Conservation (phyloP, 1,140 invertebrate species). For the Protaetia brevitarsis region DNA sequence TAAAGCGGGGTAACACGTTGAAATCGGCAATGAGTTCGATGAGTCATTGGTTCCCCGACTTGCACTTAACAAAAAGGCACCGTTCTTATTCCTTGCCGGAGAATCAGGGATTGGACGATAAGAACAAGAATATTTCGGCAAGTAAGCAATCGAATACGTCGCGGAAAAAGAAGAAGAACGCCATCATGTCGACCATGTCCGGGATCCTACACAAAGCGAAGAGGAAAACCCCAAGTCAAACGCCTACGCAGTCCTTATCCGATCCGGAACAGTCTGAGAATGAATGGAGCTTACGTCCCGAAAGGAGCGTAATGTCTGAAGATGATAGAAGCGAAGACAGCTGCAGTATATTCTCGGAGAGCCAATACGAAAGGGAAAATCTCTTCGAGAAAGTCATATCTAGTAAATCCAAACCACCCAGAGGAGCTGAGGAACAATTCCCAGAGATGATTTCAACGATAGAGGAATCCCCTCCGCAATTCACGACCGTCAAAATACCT, state of each 20-base stretch:
- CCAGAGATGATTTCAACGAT: not conserved
- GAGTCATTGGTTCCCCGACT: slow-evolving; percentile 75
- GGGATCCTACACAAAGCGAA: slow-evolving; percentile 77
- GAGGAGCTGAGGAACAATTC: not conserved
- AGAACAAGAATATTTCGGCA: slow-evolving; percentile 33
- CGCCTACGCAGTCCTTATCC: slow-evolving; percentile 61
- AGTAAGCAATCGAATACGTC: slow-evolving; percentile 20
- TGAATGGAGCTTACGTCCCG: slow-evolving; percentile 62
- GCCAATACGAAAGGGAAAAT: slow-evolving; percentile 58
- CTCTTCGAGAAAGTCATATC: slow-evolving; percentile 63
- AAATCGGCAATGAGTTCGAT: slow-evolving; percentile 79
- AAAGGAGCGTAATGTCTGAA: slow-evolving; percentile 63
- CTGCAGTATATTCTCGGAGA: slow-evolving; percentile 65
- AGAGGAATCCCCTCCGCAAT: not conserved
- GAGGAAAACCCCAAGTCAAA: slow-evolving; percentile 55
- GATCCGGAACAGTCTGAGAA: slow-evolving; percentile 76
- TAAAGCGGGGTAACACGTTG: slow-evolving; percentile 65
- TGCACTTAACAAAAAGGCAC: slow-evolving; percentile 73
- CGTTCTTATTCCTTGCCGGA: slow-evolving; percentile 77
- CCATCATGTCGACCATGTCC: slow-evolving; percentile 73
- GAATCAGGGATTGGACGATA: slow-evolving; percentile 56
- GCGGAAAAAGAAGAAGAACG: slow-evolving; percentile 73
- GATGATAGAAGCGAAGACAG: slow-evolving; percentile 72
- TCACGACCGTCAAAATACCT: slow-evolving; percentile 41
- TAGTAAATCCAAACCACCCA: slow-evolving; percentile 52